Percentiles rank a stretch among this genome's conserved stretches.
Conservation (phyloP, 2,888 invertebrate species). For the Argyra leucocephala region DNA sequence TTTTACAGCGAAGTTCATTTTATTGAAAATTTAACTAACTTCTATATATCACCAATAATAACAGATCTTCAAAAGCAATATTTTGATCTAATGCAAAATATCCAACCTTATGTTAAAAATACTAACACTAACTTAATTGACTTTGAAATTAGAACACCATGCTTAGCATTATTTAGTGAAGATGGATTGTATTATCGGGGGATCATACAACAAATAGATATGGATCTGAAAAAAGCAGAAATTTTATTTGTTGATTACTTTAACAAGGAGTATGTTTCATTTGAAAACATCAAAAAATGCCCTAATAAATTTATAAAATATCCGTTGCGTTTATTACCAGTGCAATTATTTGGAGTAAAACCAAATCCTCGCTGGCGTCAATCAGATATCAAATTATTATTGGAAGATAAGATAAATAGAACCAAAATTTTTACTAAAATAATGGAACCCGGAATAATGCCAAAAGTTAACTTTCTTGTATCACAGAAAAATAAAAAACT, state of each 20-base stretch:
- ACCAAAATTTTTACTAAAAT: conserved; percentile 29
- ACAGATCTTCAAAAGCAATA: conserved; percentile 44
- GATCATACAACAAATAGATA: conserved; percentile 48
- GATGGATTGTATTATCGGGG: conserved; percentile 67
- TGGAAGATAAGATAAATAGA: conserved; percentile 24
- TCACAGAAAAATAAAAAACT: conserved; percentile 15
- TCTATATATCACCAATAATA: conserved; percentile 34
- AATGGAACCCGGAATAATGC: conserved; percentile 16
- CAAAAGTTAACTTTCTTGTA: conserved; percentile 17
- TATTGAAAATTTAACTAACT: conserved; percentile 30
- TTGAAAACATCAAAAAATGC: conserved; percentile 46
- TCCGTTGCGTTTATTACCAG: conserved; percentile 48
- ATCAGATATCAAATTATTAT: conserved; percentile 36
- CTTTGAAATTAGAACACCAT: conserved; percentile 44
- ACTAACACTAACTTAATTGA: conserved; percentile 45
- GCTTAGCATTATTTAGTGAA: conserved; percentile 52
- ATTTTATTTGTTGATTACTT: conserved; percentile 70
- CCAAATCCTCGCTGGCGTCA: conserved; percentile 38
- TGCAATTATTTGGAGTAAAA: conserved; percentile 42
- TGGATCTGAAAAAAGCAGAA: conserved; percentile 44
- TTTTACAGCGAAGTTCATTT: conserved; percentile 34
- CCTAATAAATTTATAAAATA: conserved; percentile 45
- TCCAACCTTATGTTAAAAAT: conserved; percentile 44
- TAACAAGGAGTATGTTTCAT: conserved; percentile 49
- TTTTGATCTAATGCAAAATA: conserved; percentile 44